Conservation (phyloP, 2,888 invertebrate species). For the Junonia oenone region DNA sequence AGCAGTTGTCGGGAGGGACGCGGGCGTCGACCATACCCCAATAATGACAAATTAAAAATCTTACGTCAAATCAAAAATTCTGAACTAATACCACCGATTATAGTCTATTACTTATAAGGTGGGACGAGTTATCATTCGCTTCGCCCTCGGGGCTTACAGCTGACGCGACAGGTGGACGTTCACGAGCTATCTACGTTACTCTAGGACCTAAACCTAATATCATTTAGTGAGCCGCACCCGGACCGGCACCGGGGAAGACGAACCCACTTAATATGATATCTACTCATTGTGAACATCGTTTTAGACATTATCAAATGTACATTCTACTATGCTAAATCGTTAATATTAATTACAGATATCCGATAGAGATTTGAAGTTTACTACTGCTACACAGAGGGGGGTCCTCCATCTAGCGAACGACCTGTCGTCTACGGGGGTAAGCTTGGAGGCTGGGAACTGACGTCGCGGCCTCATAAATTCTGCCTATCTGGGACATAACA, state of each 20-base stretch:
- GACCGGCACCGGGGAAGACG: constrained; percentile 16
- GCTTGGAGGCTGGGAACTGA: not conserved
- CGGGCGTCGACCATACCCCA: constrained; percentile 48
- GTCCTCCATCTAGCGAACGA: constrained; percentile 29
- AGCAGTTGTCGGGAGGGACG: constrained; percentile 67
- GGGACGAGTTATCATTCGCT: not conserved
- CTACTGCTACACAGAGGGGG: constrained; percentile 13
- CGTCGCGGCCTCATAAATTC: constrained; percentile 4
- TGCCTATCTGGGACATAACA: constrained; percentile 12
- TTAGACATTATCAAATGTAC: constrained; percentile 30
- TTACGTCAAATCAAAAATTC: constrained; percentile 45
- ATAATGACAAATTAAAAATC: constrained; percentile 46
- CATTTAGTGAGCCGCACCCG: constrained; percentile 31
- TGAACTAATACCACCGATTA: constrained; percentile 38
- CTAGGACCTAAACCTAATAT: constrained; percentile 30
- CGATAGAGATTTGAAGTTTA: constrained; percentile 13
- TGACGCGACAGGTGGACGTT: constrained; percentile 17
- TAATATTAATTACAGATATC: constrained; percentile 16
- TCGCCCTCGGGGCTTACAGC: constrained; percentile 16
- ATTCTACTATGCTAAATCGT: constrained; percentile 14
- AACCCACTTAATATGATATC: constrained; percentile 34
- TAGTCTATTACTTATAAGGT: not conserved
- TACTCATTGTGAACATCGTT: constrained; percentile 33
- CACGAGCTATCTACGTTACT: constrained; percentile 19
- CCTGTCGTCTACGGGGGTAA: constrained; percentile 5